Conservation (phyloP, 2,888 invertebrate genomes). For the Rugalucina vietnamica region DNA sequence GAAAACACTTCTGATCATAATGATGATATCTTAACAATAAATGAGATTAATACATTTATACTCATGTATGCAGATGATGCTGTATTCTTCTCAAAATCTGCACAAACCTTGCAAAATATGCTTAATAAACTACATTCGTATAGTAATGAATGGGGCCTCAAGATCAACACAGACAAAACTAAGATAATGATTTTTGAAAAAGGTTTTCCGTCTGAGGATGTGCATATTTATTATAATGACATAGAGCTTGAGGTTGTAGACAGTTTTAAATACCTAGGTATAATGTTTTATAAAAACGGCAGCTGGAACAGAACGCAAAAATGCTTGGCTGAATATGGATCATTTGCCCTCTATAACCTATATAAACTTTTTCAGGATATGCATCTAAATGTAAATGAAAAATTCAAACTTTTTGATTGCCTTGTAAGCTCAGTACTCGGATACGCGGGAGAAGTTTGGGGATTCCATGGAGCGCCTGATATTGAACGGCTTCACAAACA, state of each 20-base stretch:
- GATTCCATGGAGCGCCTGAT: not conserved
- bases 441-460: not conserved
- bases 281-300: constrained; percentile 4
- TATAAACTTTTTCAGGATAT: not conserved
- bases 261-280: constrained; percentile 18
- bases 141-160: not conserved
- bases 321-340: not conserved
- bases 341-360: not conserved
- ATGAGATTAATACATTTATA: not conserved
- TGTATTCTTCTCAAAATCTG: not conserved
- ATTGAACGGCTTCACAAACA: not conserved
- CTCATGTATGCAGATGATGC: constrained; percentile 15
- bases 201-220: not conserved
- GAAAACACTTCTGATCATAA: not conserved
- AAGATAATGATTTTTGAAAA: constrained; percentile 11
- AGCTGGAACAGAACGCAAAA: constrained; percentile 8
- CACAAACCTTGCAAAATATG: not conserved
- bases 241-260: not conserved
- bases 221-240: not conserved
- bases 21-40: not conserved
- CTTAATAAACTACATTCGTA: not conserved
- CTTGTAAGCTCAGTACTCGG: not conserved
- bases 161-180: constrained; percentile 3
- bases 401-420: not conserved
- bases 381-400: not conserved